Evolutionary conservation across 2,113 vertebrate species (phyloP).

Genomic region (Fulica atra): DNA sequence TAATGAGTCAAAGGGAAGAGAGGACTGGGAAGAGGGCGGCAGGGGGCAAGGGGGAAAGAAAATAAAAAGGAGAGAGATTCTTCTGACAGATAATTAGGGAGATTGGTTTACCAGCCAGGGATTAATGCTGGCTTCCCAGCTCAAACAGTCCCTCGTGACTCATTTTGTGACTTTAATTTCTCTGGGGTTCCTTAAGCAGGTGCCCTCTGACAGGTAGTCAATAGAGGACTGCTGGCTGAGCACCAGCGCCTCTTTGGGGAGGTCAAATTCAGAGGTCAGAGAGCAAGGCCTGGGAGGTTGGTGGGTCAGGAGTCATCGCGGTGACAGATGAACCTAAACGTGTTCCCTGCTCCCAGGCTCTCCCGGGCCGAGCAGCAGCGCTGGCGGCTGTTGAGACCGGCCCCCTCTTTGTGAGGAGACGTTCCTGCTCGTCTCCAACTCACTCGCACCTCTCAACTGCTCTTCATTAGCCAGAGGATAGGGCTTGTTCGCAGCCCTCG

Average conservation of each 20-base stretch:
- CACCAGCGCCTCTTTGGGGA: constrained; percentile 76
- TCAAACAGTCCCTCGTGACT: constrained; percentile 84
- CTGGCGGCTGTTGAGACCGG: constrained; percentile 15
- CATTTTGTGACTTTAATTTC: constrained; percentile 90
- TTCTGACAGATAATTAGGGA: constrained; percentile 91
- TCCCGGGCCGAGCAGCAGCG: not conserved
- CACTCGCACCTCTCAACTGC: constrained; percentile 80
- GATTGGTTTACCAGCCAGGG: constrained; percentile 87
- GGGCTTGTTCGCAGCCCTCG: constrained; percentile 55
- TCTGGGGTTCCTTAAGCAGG: constrained; percentile 77
- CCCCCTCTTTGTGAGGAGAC: constrained; percentile 29
- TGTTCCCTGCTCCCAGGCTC: constrained; percentile 10
- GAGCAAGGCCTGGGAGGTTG: constrained; percentile 82
- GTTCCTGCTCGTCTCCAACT: constrained; percentile 36
- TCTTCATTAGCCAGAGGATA: constrained; percentile 74
- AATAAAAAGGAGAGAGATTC: constrained; percentile 66
- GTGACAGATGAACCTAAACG: constrained; percentile 83
- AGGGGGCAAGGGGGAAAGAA: constrained; percentile 44
- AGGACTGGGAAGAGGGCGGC: constrained; percentile 49
- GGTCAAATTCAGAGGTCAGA: constrained; percentile 87
- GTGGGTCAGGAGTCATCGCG: constrained; percentile 85
- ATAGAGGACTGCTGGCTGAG: constrained; percentile 82
- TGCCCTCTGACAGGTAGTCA: constrained; percentile 94
- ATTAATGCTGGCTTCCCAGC: constrained; percentile 75
- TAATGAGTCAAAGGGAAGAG: constrained; percentile 77